A percentile compares a stretch with the other conserved stretches of the same genome.
Conservation (phyloP, 1,140 invertebrate species). For the Atopsyche davidsoni region DNA sequence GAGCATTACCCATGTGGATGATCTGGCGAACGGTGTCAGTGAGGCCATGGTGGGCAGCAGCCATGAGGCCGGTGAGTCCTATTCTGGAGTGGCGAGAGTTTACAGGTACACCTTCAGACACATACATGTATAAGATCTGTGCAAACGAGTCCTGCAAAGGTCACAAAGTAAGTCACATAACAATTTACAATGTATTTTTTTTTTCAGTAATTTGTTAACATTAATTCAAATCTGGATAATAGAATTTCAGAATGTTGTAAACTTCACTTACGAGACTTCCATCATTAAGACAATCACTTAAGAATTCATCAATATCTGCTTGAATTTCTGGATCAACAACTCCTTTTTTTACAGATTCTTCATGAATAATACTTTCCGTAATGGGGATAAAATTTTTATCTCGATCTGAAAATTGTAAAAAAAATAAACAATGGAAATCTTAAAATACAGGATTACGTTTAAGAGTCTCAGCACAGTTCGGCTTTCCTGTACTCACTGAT, state of each 20-base stretch:
- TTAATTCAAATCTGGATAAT: not conserved
- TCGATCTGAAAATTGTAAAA: too few relatives aligned
- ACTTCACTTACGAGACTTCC: slow-evolving; percentile 36
- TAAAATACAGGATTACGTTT: too few relatives aligned
- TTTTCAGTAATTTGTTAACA: too few relatives aligned
- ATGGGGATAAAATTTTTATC: too few relatives aligned
- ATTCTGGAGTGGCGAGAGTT: slow-evolving; percentile 62
- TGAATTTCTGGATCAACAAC: slow-evolving; percentile 38
- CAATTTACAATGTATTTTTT: not conserved
- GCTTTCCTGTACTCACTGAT: not conserved
- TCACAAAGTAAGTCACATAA: not conserved
- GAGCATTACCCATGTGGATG: slow-evolving; percentile 47
- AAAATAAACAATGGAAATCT: too few relatives aligned
- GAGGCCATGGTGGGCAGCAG: slow-evolving; percentile 63
- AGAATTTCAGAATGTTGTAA: not conserved
- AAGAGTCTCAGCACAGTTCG: not conserved
- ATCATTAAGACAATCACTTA: slow-evolving; percentile 42
- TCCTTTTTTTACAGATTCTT: too few relatives aligned
- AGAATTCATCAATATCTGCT: slow-evolving; percentile 45
- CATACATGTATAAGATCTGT: slow-evolving; percentile 67
- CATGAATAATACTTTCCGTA: too few relatives aligned
- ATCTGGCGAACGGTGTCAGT: slow-evolving; percentile 60
- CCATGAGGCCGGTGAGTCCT: slow-evolving; percentile 69
- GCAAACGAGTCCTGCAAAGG: slow-evolving; percentile 51
- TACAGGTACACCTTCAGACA: slow-evolving; percentile 64